Evolutionary conservation across 2,797 vertebrate genomes (phyloP).

Genomic region (Sus cebifrons): DNA sequence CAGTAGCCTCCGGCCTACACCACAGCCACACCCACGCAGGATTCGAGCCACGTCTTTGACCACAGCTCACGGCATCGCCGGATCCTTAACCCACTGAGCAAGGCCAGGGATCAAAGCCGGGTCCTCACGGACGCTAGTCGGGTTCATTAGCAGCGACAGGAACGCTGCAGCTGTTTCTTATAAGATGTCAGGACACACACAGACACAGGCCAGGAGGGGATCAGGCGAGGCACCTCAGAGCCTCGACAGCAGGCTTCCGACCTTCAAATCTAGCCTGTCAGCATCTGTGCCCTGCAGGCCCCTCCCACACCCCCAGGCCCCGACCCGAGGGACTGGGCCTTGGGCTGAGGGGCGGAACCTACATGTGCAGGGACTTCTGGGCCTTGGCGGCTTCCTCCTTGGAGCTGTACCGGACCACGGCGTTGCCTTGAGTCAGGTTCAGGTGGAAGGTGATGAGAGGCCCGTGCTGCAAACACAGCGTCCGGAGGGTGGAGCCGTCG

Average conservation of each 20-base stretch:
- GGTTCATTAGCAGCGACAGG: too few relatives aligned
- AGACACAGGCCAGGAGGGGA: background rate
- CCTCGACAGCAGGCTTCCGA: too few relatives aligned
- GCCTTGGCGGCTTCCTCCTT: slow-evolving; percentile 99
- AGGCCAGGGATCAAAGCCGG: too few relatives aligned
- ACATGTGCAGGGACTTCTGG: slow-evolving; percentile 99
- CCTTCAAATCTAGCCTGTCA: background rate
- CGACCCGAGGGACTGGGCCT: too few relatives aligned
- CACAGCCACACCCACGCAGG: too few relatives aligned
- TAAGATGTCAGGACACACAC: background rate
- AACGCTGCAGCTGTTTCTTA: too few relatives aligned
- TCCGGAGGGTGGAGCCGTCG: slow-evolving; percentile 97
- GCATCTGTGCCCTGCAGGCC: background rate
- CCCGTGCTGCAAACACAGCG: slow-evolving; percentile 98
- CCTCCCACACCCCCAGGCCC: accelerated
- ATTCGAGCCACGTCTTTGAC: too few relatives aligned
- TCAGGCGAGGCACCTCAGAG: too few relatives aligned
- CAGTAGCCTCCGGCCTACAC: too few relatives aligned
- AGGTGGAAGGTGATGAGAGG: slow-evolving; percentile 99
- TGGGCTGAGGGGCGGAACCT: slow-evolving; percentile 76
- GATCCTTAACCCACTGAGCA: too few relatives aligned
- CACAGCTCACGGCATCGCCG: too few relatives aligned
- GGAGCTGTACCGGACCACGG: slow-evolving; percentile 99
- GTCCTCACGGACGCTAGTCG: too few relatives aligned
- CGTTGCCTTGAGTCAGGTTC: slow-evolving; percentile 99